phyloP scores from a whole-genome alignment of 2,113 vertebrate genomes.

The Cyanoderma ruficeps region DNA sequence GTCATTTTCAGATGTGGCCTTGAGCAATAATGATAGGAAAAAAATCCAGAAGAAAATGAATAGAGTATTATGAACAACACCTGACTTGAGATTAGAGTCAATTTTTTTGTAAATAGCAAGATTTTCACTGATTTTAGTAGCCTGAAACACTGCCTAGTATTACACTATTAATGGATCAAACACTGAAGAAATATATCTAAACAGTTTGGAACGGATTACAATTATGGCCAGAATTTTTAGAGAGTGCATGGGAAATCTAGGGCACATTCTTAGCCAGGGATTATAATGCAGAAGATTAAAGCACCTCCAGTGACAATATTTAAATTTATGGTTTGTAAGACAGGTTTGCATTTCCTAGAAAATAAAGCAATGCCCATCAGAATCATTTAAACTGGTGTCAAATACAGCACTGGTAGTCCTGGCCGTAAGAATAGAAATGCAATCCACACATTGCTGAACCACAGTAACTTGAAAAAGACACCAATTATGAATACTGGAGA shows the following conservation, averaged over 20 bases:
- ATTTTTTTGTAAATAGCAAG: not conserved
- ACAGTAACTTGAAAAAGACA: not conserved
- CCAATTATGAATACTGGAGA: not conserved
- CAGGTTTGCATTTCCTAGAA: not conserved
- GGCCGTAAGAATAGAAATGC: not conserved
- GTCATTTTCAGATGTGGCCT: not conserved
- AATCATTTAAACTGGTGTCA: not conserved
- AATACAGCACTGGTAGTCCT: not conserved
- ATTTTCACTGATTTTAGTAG: not conserved
- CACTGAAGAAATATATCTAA: not conserved
- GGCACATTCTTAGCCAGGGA: not conserved
- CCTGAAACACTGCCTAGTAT: not conserved
- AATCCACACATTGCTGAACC: not conserved
- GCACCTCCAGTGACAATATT: conserved; percentile 1
- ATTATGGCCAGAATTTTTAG: not conserved
- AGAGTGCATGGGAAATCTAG: not conserved
- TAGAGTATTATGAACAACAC: not conserved
- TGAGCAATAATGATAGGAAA: not conserved
- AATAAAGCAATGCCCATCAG: not conserved
- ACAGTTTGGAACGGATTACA: not conserved
- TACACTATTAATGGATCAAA: not conserved
- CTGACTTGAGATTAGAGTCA: not conserved
- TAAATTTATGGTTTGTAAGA: not conserved
- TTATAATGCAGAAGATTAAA: conserved; percentile 33
- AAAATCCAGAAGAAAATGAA: not conserved